phyloP scores from a whole-genome alignment of 2,113 vertebrate species.

The Lophochroa leadbeateri region DNA sequence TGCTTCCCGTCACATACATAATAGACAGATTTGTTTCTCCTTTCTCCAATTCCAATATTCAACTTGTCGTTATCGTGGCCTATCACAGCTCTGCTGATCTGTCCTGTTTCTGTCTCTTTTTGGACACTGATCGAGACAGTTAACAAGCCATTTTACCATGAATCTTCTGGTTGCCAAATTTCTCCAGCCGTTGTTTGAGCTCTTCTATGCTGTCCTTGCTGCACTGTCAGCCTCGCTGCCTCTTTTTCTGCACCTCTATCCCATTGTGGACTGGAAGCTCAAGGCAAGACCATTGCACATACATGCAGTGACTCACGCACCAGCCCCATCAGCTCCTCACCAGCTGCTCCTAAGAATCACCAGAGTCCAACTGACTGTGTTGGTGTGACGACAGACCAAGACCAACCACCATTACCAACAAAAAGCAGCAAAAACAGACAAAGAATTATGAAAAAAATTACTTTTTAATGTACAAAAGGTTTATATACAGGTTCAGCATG shows the following conservation, averaged over 20 bases:
- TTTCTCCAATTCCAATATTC: neutral
- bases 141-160: neutral
- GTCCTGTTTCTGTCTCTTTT: neutral
- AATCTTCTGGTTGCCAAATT: neutral
- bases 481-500: conserved; percentile 86
- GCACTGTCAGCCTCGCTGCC: neutral
- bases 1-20: neutral
- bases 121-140: neutral
- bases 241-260: neutral
- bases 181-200: neutral
- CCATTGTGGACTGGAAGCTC: neutral
- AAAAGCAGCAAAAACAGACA: conserved; percentile 19
- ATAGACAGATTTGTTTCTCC: neutral
- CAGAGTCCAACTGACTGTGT: fast-evolving
- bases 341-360: neutral
- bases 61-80: neutral
- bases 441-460: conserved; percentile 83
- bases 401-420: neutral
- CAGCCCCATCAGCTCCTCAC: neutral
- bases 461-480: conserved; percentile 96
- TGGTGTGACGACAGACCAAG: neutral
- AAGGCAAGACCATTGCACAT: neutral
- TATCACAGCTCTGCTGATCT: neutral
- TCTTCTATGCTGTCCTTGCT: neutral
- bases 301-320: neutral